phyloP scores from a whole-genome alignment of 2,797 vertebrate species.

The Morelia viridis region DNA sequence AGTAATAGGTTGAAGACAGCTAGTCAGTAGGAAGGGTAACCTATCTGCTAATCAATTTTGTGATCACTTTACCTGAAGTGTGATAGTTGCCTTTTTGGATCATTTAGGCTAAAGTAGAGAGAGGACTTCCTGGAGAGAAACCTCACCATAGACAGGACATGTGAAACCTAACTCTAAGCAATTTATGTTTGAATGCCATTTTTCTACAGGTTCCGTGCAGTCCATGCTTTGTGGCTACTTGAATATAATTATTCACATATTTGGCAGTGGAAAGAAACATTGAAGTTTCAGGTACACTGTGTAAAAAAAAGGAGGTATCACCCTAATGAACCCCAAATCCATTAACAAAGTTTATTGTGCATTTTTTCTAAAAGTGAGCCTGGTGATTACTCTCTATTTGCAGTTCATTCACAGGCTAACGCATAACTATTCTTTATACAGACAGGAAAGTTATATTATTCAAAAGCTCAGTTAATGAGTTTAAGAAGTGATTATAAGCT shows the following conservation, averaged over 20 bases:
- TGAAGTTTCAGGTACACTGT: background rate
- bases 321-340: background rate
- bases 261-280: background rate
- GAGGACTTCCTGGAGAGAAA: no score
- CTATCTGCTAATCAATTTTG: no score
- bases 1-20: no score
- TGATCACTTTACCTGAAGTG: no score
- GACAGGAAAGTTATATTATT: conserved; percentile 60
- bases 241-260: background rate
- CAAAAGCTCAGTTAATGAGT: conserved; percentile 61
- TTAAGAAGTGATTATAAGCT: conserved; percentile 69
- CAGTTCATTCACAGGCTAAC: conserved; percentile 38
- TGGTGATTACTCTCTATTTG: conserved; percentile 35
- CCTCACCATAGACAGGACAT: no score
- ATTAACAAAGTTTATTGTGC: background rate
- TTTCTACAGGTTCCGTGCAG: background rate
- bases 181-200: background rate
- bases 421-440: conserved; percentile 37
- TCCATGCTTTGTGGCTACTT: background rate
- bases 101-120: no score
- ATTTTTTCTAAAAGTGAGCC: conserved; percentile 17
- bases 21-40: no score
- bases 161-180: background rate
- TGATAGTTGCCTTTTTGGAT: no score
- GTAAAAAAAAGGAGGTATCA: background rate